Percentiles rank a stretch among this genome's conserved stretches.
Evolutionary conservation across 2,888 invertebrate genomes (phyloP).

Genomic region (Diploptera punctata): DNA sequence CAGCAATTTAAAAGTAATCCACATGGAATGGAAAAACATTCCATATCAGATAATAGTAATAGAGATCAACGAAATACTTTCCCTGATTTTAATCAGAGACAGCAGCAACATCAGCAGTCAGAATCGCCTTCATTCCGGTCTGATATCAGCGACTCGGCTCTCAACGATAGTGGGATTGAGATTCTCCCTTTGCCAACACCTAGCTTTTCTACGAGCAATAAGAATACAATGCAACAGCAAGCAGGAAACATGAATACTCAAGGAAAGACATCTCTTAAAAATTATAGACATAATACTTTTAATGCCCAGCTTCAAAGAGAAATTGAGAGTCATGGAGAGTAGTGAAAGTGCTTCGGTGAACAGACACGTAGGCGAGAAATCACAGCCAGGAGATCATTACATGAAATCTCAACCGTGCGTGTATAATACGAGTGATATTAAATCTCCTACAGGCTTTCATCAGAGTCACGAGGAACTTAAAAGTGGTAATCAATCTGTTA

Average conservation of each 20-base stretch:
- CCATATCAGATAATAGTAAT: constrained; percentile 11
- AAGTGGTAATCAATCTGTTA: background rate
- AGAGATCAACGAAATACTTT: constrained; percentile 9
- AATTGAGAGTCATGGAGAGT: background rate
- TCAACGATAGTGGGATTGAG: constrained; percentile 17
- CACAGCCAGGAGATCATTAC: constrained; percentile 15
- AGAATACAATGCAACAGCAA: background rate
- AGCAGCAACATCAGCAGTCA: constrained; percentile 18
- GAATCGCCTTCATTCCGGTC: constrained; percentile 21
- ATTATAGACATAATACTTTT: constrained; percentile 45
- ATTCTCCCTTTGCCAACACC: constrained; percentile 14
- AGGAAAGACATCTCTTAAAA: constrained; percentile 42
- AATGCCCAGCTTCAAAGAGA: constrained; percentile 15
- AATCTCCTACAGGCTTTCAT: constrained; percentile 12
- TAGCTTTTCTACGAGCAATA: background rate
- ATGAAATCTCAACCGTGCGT: constrained; percentile 14
- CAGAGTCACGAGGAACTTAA: constrained; percentile 12
- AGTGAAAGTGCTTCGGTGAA: background rate
- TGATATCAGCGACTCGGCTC: background rate
- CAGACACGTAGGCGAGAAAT: background rate
- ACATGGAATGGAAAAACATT: constrained; percentile 6
- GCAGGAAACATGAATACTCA: background rate
- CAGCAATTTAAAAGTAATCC: constrained; percentile 8
- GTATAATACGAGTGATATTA: background rate
- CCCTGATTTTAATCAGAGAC: constrained; percentile 11